Percentiles rank a stretch among this genome's conserved stretches.
Evolutionary conservation across 2,113 vertebrate genomes (phyloP).

Genomic region (Zapus hudsonius): DNA sequence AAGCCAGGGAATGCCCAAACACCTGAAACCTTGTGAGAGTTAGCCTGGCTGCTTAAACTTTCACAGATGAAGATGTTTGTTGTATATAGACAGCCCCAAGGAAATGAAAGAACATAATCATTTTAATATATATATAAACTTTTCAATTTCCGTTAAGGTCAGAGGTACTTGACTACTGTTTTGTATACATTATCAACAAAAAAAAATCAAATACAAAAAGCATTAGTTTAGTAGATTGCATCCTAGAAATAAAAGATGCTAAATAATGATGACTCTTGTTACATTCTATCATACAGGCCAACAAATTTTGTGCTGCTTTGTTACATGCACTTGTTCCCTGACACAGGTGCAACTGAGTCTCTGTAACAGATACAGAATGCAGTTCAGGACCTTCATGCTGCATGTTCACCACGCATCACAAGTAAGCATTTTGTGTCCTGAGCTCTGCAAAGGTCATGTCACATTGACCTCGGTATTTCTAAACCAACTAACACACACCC

Average conservation of each 20-base stretch:
- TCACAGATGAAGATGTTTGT: constrained; percentile 14
- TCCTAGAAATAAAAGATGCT: constrained; percentile 41
- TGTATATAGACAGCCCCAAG: neutral
- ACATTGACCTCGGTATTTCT: neutral
- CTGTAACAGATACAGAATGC: neutral
- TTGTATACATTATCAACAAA: constrained; percentile 14
- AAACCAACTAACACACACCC: neutral
- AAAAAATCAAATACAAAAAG: constrained; percentile 15
- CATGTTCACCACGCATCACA: neutral
- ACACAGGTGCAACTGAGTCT: neutral
- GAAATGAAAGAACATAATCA: neutral
- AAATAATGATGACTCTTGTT: constrained; percentile 16
- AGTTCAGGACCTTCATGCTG: neutral
- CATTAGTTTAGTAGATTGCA: neutral
- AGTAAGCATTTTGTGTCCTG: neutral
- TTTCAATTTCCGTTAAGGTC: constrained; percentile 16
- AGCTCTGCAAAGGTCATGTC: neutral
- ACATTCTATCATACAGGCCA: neutral
- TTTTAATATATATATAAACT: constrained; percentile 38
- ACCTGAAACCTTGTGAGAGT: neutral
- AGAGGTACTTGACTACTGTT: neutral
- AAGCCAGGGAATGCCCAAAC: constrained; percentile 9
- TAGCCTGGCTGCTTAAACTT: constrained; percentile 19
- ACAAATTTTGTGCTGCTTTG: neutral
- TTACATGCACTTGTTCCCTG: neutral